Conservation (phyloP, 1,140 invertebrate genomes). For the Chrysopa pallens region DNA sequence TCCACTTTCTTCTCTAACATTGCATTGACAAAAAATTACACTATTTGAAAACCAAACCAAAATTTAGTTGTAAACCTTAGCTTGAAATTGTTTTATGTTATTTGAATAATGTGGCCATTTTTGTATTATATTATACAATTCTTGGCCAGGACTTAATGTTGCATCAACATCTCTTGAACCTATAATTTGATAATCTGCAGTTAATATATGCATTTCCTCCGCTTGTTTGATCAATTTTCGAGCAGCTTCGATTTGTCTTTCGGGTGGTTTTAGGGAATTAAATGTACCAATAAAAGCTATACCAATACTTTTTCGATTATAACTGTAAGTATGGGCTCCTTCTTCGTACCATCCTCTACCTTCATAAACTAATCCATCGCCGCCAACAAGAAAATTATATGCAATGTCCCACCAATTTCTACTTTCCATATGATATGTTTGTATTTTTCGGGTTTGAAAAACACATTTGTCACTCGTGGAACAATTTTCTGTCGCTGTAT, state of each 20-base stretch:
- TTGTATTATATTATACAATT: constrained; percentile 27
- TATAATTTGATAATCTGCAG: constrained; percentile 17
- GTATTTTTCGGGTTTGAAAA: constrained; percentile 33
- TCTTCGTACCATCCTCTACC: constrained; percentile 37
- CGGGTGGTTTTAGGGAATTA: constrained; percentile 14
- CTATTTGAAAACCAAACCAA: too few species aligned
- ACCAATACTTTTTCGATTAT: constrained; percentile 42
- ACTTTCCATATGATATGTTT: constrained; percentile 54
- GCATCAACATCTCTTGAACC: constrained; percentile 17
- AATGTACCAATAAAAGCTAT: constrained; percentile 52
- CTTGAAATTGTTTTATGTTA: too few species aligned
- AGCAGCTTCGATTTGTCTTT: constrained; percentile 11
- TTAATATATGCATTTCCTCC: constrained; percentile 13
- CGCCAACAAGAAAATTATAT: constrained; percentile 60
- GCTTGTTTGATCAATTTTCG: constrained; percentile 15
- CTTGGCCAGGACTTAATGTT: constrained; percentile 20
- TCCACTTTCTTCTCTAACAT: too few species aligned
- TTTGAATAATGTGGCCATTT: constrained; percentile 30
- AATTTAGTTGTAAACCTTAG: too few species aligned
- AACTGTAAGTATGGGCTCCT: constrained; percentile 34
- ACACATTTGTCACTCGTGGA: constrained; percentile 20
- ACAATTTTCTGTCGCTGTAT: constrained; percentile 31
- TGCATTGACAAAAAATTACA: too few species aligned
- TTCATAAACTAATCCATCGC: constrained; percentile 47
- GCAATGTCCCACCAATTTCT: constrained; percentile 39